Evolutionary conservation across 2,888 invertebrate species (phyloP).

Genomic region (Caenorhabditis zanzibari): DNA sequence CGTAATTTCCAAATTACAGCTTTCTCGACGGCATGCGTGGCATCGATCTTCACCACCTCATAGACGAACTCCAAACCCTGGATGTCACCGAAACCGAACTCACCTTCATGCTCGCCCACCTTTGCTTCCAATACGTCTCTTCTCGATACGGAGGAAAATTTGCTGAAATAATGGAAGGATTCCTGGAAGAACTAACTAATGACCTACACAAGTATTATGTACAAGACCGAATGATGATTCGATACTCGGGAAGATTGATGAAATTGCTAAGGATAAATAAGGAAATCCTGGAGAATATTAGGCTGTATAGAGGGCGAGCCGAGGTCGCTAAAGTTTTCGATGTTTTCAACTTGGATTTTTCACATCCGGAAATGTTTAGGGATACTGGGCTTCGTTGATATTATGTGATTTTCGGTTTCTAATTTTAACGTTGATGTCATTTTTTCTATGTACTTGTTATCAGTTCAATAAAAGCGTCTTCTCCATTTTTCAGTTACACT

Average conservation of each 20-base stretch:
- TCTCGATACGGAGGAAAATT: slow-evolving; percentile 9
- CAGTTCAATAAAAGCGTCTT: too few species aligned
- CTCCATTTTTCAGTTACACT: too few species aligned
- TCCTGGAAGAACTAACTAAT: slow-evolving; percentile 4
- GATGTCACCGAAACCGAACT: slow-evolving; percentile 13
- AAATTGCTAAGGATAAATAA: slow-evolving; percentile 19
- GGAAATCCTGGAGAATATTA: slow-evolving; percentile 60
- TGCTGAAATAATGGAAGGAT: slow-evolving; percentile 22
- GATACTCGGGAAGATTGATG: slow-evolving; percentile 22
- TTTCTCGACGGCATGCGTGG: slow-evolving; percentile 31
- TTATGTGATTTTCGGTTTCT: too few species aligned
- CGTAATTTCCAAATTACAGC: slow-evolving; percentile 22
- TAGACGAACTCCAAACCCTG: neutral
- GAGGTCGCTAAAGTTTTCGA: slow-evolving; percentile 45
- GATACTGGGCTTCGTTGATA: slow-evolving; percentile 25
- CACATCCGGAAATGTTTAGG: slow-evolving; percentile 46
- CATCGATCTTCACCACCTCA: slow-evolving; percentile 1
- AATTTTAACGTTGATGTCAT: too few species aligned
- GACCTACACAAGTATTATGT: slow-evolving; percentile 18
- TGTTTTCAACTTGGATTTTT: slow-evolving; percentile 41
- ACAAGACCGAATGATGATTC: slow-evolving; percentile 1
- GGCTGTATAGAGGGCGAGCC: slow-evolving; percentile 37
- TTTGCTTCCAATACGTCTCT: slow-evolving; percentile 34
- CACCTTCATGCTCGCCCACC: slow-evolving; percentile 36
- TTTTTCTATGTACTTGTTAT: too few species aligned